These are phyloP conservation scores for Monochamus alternatus DNA, from an alignment of 2,888 invertebrate species.

Conservation along the genomic window DNA sequence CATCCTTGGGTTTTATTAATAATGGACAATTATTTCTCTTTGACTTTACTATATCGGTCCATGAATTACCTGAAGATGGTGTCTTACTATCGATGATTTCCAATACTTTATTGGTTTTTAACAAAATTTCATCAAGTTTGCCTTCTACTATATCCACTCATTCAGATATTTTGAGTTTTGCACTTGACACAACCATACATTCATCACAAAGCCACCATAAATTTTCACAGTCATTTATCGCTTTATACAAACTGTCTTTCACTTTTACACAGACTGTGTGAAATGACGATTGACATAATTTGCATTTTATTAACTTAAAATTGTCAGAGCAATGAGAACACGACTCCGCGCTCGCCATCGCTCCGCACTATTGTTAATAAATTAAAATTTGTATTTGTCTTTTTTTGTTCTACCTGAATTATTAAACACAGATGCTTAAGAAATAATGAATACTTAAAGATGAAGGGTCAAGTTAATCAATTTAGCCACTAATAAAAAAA, in stretches of 20 bases:
- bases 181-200: neutral
- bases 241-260: slow-evolving; percentile 1
- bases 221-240: slow-evolving; percentile 9
- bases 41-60: neutral
- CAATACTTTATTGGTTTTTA: neutral
- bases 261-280: slow-evolving; percentile 1
- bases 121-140: neutral
- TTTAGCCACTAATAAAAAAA: no score
- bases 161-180: neutral
- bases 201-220: slow-evolving; percentile 13
- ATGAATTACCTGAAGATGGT: neutral
- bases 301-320: slow-evolving; percentile 3
- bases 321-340: neutral
- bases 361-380: no score
- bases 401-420: no score
- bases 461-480: no score
- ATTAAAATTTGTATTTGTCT: no score
- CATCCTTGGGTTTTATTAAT: slow-evolving; percentile 2
- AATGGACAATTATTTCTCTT: neutral
- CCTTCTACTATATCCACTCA: no score
- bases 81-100: neutral
- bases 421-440: no score
- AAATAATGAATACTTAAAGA: no score
- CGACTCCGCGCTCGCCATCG: neutral
- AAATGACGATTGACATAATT: neutral